Conservation (phyloP, 2,113 vertebrate genomes). For the Sigmodon hispidus region DNA sequence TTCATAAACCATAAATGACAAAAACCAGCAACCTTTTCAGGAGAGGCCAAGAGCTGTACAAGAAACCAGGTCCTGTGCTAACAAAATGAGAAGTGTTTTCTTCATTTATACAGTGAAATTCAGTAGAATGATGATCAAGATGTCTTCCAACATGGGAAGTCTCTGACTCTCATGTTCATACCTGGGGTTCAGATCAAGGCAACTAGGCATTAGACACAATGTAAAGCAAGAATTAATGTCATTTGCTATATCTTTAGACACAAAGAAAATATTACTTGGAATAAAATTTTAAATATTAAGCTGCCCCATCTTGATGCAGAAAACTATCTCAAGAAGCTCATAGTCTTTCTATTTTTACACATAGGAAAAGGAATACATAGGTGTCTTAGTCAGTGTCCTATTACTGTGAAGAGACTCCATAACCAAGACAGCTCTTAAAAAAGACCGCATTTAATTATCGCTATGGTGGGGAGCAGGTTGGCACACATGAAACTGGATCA, state of each 20-base stretch:
- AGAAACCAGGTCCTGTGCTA: fast-evolving
- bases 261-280: neutral
- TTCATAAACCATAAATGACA: too few species aligned
- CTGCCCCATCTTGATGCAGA: neutral
- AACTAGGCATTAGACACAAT: fast-evolving
- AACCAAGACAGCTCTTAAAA: neutral
- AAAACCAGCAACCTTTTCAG: neutral
- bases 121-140: fast-evolving
- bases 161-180: neutral
- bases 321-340: neutral
- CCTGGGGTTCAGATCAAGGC: neutral
- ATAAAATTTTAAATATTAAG: neutral
- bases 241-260: neutral
- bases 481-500: neutral
- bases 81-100: too few species aligned
- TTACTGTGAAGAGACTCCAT: neutral
- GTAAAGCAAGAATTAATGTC: neutral
- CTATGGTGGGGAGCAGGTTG: too few species aligned
- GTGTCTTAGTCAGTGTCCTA: neutral
- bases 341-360: neutral
- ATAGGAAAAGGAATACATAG: neutral
- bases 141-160: fast-evolving
- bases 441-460: neutral
- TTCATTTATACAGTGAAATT: fast-evolving
- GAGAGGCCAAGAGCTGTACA: neutral